Evolutionary conservation across 2,113 vertebrate species (phyloP).

Genomic region (Mixornis gularis): DNA sequence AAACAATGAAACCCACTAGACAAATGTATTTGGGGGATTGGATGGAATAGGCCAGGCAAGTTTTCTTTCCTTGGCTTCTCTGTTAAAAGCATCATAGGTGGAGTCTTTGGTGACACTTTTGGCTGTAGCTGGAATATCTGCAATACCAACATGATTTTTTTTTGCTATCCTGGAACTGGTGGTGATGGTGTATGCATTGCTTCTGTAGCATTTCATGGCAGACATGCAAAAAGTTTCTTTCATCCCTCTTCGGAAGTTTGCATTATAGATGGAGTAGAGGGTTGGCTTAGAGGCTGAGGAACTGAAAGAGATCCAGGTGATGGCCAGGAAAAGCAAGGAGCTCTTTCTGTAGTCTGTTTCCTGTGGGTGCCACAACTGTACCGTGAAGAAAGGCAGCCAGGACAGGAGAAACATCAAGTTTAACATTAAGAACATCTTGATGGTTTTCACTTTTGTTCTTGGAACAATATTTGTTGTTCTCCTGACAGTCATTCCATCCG

Average conservation of each 20-base stretch:
- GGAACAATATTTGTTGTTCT: constrained; percentile 92
- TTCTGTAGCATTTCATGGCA: constrained; percentile 94
- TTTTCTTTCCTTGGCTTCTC: constrained; percentile 88
- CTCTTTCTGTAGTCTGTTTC: neutral
- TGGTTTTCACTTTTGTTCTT: constrained; percentile 92
- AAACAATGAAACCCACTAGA: constrained; percentile 63
- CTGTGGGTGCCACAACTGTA: constrained; percentile 62
- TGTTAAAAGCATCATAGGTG: constrained; percentile 85
- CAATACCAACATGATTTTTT: constrained; percentile 90
- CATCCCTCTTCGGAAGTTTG: constrained; percentile 90
- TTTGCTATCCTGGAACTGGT: constrained; percentile 91
- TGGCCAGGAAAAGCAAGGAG: constrained; percentile 70
- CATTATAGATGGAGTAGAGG: constrained; percentile 87
- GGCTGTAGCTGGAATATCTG: constrained; percentile 75
- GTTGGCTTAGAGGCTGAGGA: constrained; percentile 89
- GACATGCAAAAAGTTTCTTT: constrained; percentile 96
- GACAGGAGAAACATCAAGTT: constrained; percentile 84
- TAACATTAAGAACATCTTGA: constrained; percentile 93
- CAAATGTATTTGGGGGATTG: constrained; percentile 90
- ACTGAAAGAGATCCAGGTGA: constrained; percentile 86
- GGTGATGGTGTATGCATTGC: constrained; percentile 94
- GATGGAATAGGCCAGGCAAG: constrained; percentile 89
- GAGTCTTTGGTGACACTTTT: constrained; percentile 81
- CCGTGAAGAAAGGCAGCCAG: constrained; percentile 84
- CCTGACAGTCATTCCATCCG: constrained; percentile 82